Evolutionary conservation across 2,113 vertebrate species (phyloP).

Genomic region (Strigops habroptila): DNA sequence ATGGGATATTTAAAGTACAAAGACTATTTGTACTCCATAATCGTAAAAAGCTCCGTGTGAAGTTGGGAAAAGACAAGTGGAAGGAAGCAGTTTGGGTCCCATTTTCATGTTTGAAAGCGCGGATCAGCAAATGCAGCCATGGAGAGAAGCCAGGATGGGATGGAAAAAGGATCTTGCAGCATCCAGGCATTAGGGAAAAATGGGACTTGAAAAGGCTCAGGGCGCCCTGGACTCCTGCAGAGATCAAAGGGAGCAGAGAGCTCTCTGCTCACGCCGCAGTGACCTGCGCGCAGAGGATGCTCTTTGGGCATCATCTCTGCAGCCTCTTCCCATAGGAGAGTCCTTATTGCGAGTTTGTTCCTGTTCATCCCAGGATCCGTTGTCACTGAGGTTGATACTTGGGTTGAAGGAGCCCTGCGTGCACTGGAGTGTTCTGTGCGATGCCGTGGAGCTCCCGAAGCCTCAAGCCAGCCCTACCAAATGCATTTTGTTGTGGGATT

Average conservation of each 20-base stretch:
- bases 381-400: not conserved
- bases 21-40: not conserved
- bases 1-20: not conserved
- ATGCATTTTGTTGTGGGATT: not conserved
- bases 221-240: not conserved
- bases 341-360: not conserved
- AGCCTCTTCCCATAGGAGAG: not conserved
- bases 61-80: not conserved
- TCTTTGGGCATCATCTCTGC: not conserved
- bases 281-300: not conserved
- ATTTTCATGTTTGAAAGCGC: not conserved
- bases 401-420: not conserved
- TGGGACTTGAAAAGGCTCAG: not conserved
- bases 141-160: not conserved
- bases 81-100: not conserved
- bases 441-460: not conserved
- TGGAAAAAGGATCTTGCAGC: not conserved
- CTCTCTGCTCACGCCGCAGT: fast-evolving
- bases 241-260: not conserved
- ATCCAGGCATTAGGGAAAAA: not conserved
- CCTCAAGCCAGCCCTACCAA: not conserved
- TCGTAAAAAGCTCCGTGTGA: not conserved
- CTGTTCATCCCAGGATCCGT: not conserved
- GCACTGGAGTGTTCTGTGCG: fast-evolving
- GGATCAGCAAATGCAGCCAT: not conserved